Percentiles rank a stretch among this genome's conserved stretches.
These are phyloP conservation scores for Brienomyrus longianalis DNA, from an alignment of 2,113 vertebrate species.

Conservation along the genomic window DNA sequence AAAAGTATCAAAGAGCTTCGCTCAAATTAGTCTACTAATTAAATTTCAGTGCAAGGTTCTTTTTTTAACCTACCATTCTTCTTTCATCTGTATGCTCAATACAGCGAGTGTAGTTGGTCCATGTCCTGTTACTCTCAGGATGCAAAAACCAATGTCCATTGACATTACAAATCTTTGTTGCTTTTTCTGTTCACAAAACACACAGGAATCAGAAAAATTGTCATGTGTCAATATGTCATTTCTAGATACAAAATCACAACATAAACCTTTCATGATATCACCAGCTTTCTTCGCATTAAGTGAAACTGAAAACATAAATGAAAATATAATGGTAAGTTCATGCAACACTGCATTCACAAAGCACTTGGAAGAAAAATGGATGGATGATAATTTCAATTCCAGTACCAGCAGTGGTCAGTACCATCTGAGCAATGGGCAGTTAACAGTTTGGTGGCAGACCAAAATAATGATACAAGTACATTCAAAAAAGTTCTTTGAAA, in stretches of 20 bases:
- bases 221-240: not conserved
- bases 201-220: not conserved
- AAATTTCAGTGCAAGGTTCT: not conserved
- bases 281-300: not conserved
- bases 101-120: conserved; percentile 92
- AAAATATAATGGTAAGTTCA: not conserved
- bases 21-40: not conserved
- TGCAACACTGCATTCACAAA: not conserved
- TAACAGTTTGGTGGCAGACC: not conserved
- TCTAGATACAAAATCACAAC: not conserved
- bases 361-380: not conserved
- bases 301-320: not conserved
- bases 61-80: conserved; percentile 65
- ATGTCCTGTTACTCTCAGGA: conserved; percentile 85
- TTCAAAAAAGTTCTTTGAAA: not conserved
- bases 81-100: conserved; percentile 71
- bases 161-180: conserved; percentile 81
- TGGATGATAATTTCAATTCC: not conserved
- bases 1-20: not conserved
- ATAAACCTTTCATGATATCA: not conserved
- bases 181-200: conserved; percentile 72
- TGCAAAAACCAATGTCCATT: conserved; percentile 89
- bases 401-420: not conserved
- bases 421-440: not conserved
- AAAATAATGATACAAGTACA: not conserved